Conservation (phyloP, 2,888 invertebrate genomes). For the Mallateleia sp. region DNA sequence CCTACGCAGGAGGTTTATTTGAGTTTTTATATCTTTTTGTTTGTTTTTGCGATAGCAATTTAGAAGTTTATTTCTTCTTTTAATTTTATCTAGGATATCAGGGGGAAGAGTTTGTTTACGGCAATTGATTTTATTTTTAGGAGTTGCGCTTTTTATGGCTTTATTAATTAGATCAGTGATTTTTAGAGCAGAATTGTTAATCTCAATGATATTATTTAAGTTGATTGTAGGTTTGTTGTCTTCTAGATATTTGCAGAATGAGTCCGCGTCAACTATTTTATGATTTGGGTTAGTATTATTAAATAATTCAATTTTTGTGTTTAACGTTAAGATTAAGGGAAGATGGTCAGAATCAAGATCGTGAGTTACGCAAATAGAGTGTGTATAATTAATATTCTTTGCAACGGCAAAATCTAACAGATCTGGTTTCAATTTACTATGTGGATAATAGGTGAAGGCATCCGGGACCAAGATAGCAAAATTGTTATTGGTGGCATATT, state of each 20-base stretch:
- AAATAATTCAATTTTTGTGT: not conserved
- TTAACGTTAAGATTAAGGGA: not conserved
- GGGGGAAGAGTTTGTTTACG: too few species aligned
- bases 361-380: not conserved
- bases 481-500: too few species aligned
- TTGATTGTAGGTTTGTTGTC: not conserved
- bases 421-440: not conserved
- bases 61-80: not conserved
- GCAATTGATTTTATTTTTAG: not conserved
- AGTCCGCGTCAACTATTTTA: too few species aligned
- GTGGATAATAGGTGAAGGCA: conserved; percentile 13
- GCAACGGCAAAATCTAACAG: not conserved
- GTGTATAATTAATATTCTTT: not conserved
- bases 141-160: not conserved
- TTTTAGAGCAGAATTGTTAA: not conserved
- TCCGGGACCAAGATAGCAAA: not conserved
- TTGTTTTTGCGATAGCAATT: not conserved
- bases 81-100: too few species aligned
- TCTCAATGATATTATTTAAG: not conserved
- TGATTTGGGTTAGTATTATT: not conserved
- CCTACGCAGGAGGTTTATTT: not conserved
- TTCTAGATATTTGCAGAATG: not conserved
- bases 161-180: not conserved
- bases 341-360: conserved; percentile 15
- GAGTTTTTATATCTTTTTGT: not conserved